Conservation (phyloP, 1,140 invertebrate species). For the Lordiphosa clarofinis region DNA sequence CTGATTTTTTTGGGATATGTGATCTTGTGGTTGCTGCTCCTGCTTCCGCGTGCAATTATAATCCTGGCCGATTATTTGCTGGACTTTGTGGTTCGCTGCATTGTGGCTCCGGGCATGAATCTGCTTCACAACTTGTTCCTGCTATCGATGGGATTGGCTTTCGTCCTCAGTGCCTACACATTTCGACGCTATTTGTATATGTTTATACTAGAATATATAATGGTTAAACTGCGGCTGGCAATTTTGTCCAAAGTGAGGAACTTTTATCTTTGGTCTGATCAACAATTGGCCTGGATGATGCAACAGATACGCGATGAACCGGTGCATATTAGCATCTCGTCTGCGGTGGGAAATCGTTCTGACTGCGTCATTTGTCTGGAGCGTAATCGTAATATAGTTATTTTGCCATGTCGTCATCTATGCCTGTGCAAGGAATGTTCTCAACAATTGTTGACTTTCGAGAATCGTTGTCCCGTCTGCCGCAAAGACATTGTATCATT, state of each 20-base stretch:
- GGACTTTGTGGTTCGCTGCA: slow-evolving; percentile 11
- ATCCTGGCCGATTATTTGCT: slow-evolving; percentile 17
- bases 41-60: slow-evolving; percentile 29
- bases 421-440: slow-evolving; percentile 56
- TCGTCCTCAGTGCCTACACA: slow-evolving; percentile 39
- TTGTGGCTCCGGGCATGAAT: slow-evolving; percentile 18
- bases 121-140: slow-evolving; percentile 42
- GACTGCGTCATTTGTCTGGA: slow-evolving; percentile 52
- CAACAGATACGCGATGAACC: slow-evolving; percentile 1
- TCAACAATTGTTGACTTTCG: slow-evolving; percentile 4
- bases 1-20: slow-evolving; percentile 34
- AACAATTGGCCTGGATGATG: slow-evolving; percentile 18
- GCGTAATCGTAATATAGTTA: slow-evolving; percentile 39
- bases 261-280: slow-evolving; percentile 22
- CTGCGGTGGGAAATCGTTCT: not conserved
- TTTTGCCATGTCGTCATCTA: slow-evolving; percentile 53
- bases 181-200: slow-evolving; percentile 43
- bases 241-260: slow-evolving; percentile 17
- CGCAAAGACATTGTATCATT: slow-evolving; percentile 23
- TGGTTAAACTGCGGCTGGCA: slow-evolving; percentile 2
- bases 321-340: not conserved
- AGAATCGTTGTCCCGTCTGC: slow-evolving; percentile 45
- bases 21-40: slow-evolving; percentile 36
- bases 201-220: slow-evolving; percentile 11
- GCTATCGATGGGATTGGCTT: slow-evolving; percentile 36